Base-by-base conservation (phyloP, 2,888 invertebrate genomes). In the Ferrisia virgata region DNA sequence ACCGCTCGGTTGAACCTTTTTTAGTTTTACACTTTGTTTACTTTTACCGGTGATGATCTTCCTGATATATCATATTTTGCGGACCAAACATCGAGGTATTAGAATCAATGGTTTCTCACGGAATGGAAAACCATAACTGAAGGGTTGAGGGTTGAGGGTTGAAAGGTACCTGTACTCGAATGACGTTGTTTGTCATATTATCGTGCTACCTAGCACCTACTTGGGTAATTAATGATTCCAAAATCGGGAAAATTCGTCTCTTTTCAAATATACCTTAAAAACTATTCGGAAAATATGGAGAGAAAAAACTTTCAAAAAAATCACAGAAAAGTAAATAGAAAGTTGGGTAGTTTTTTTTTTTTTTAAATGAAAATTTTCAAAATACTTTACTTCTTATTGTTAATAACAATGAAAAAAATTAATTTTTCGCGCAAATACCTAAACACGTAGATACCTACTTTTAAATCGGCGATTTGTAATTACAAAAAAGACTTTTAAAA, bases 1-100 rank as follows among this genome's bases (percentile, higher is more conserved):
- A 83, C 72, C 83, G 83, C 76, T 83, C 76, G 72, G 43, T 43
- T 83, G 64, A 43, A 83, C 83, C 53, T 80, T 80, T 80, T 80
- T 80, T 80, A 47, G 80, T 80, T 11, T 43, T 80, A 43, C 80
- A 80, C 47, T 80, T 47, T 80, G 72, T 76, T 76, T 76, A 76
- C 36, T 76, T 76, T 76, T 36, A 31, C 72, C 18, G 36, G 22
- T 64, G 72, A 76, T 76, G 72, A 76, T 76, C 72, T 18, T 33
- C 72, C 5, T 18, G 36, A 76, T 76, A 36, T 36, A 76, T 76
- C 72, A 76, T 76, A 76, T 76, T 76, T 76, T 36, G 72, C 72
- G 72, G 22, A 76, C 36, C 2, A 8, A 18, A 36, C 72, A 36
- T 76, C 18, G 2, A 64, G 18, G 36, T 76, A 36, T 76, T n/a